phyloP scores from a whole-genome alignment of 2,888 invertebrate genomes.

The Cheilosia vulpina region DNA sequence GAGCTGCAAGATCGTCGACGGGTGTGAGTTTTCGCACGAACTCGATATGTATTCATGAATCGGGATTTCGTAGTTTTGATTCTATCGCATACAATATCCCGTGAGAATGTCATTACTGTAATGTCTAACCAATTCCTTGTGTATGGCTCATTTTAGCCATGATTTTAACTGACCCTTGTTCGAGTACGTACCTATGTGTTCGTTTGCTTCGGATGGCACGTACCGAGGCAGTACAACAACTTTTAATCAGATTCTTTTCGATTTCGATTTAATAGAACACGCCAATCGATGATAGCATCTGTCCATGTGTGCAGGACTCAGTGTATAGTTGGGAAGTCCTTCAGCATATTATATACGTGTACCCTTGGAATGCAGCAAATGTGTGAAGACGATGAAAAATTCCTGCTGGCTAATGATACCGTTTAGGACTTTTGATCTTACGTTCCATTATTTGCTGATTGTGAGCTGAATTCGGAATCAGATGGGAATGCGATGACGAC shows the following conservation, averaged over 20 bases:
- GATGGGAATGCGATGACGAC: constrained; percentile 30
- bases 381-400: constrained; percentile 48
- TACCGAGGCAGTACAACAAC: constrained; percentile 57
- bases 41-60: constrained; percentile 74
- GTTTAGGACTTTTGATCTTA: constrained; percentile 61
- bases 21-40: constrained; percentile 36
- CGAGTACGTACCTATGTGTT: neutral
- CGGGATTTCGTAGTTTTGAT: constrained; percentile 61
- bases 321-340: constrained; percentile 3
- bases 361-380: constrained; percentile 38
- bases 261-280: constrained; percentile 61
- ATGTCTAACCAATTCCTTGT: constrained; percentile 52
- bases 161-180: constrained; percentile 26
- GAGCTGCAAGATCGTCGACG: constrained; percentile 1
- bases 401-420: constrained; percentile 59
- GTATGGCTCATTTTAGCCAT: constrained; percentile 26
- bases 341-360: neutral
- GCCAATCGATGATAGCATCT: constrained; percentile 38
- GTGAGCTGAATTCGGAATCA: constrained; percentile 58
- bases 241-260: constrained; percentile 68
- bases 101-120: constrained; percentile 61
- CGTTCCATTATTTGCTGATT: constrained; percentile 58
- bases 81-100: constrained; percentile 55
- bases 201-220: constrained; percentile 46
- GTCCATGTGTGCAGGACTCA: neutral